A percentile compares a stretch with the other conserved stretches of the same genome.
Evolutionary conservation across 2,888 invertebrate genomes (phyloP).

Genomic region (Drosophila suboccidentalis): DNA sequence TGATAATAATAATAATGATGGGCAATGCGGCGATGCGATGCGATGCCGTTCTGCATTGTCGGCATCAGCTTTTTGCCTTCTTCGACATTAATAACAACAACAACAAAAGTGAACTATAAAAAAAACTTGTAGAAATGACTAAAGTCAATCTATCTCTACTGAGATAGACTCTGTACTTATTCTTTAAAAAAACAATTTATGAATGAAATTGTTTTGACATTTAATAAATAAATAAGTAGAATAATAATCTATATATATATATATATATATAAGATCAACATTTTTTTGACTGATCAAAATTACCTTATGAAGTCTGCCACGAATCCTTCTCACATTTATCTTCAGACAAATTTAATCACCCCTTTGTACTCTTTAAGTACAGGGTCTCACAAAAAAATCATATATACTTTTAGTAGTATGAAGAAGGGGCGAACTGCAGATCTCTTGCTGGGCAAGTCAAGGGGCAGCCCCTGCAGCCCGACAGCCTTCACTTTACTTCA

Average conservation of each 20-base stretch:
- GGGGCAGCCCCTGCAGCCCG: constrained; percentile 43
- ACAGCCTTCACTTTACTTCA: constrained; percentile 12
- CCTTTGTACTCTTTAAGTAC: not conserved
- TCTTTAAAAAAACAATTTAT: not conserved
- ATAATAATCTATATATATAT: too few species aligned
- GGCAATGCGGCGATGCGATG: constrained; percentile 42
- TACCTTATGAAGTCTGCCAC: too few species aligned
- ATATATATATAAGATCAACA: too few species aligned
- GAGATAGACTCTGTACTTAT: not conserved
- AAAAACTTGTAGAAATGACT: not conserved
- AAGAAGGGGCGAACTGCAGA: constrained; percentile 44
- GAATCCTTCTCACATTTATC: too few species aligned
- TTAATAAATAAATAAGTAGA: too few species aligned
- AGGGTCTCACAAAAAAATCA: constrained; percentile 3
- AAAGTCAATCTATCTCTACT: not conserved
- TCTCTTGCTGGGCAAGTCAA: constrained; percentile 61
- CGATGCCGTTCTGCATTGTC: constrained; percentile 43
- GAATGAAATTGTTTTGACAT: not conserved
- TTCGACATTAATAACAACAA: constrained; percentile 7
- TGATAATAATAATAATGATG: constrained; percentile 81
- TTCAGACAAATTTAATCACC: too few species aligned
- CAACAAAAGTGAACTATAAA: constrained; percentile 10
- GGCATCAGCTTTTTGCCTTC: constrained; percentile 45
- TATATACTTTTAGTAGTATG: constrained; percentile 12
- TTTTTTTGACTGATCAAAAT: too few species aligned